Evolutionary conservation across 2,888 invertebrate species (phyloP), one percentile per base, ranked within the genome.

Genomic region (Scrobipalpa costella): DNA sequence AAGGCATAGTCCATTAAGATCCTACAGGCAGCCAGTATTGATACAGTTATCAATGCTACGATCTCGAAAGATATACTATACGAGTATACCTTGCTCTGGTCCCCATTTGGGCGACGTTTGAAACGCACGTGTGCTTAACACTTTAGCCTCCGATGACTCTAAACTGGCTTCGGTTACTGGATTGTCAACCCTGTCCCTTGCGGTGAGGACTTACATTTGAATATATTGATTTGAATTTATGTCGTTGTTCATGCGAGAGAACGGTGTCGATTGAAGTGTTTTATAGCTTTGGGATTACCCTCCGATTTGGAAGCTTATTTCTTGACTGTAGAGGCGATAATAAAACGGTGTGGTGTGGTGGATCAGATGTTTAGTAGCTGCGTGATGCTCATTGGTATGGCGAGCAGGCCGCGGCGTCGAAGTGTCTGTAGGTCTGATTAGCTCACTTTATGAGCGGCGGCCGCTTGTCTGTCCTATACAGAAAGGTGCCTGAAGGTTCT

Each of bases 351-450:
- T 44, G 1, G 9, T 33, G 61, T 64, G 67, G 72, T 64, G 63
- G 69, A 75, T 84, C 79, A 36, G 80, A 59, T 76, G 70, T 79
- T 86, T 73, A 68, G 73, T 67, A 64, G 66, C 68, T 70, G 68
- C 55, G 66, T 47, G 33, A 63, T 64, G 63, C 69, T 80, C 78
- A 80, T 86, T 83, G 84, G 84, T 83, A 85, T 84, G 86, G 86
- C 84, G 79, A 78, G 73, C 85, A 80, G 81, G 83, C 84, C 75
- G 75, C 82, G 88, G 89, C 89, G 90, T 85, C 89, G 84, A 83
- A 84, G 84, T 85, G 89, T 90, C 89, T 90, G 86, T 88, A 77
- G 81, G 83, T 81, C 83, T 86, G 86, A 88, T 89, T 89, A 90
- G 85, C 81, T 85, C 78, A 80, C 80, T 86, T 88, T 83, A 83